Conservation (phyloP, 2,113 vertebrate genomes). For the Aegotheles bennettii region DNA sequence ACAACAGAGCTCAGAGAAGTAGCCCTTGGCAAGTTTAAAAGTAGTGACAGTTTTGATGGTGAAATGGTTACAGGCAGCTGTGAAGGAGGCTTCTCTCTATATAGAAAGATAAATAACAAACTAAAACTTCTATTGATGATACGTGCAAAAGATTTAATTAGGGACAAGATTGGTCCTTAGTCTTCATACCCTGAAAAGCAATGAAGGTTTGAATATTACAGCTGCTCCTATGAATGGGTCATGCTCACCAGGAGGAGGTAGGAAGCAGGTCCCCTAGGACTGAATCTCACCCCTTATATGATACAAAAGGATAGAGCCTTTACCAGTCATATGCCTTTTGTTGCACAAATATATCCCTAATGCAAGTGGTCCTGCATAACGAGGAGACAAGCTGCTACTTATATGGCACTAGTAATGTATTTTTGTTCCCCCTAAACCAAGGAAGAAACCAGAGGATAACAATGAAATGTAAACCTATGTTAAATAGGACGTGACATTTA, state of each 20-base stretch:
- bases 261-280: rapidly evolving
- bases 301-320: not conserved
- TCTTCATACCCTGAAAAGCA: not conserved
- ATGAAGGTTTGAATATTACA: not conserved
- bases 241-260: not conserved
- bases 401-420: not conserved
- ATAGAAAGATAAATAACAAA: not conserved
- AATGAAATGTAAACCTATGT: not conserved
- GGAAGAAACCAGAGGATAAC: not conserved
- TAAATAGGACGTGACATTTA: not conserved
- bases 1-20: slow-evolving; percentile 11
- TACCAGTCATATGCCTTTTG: not conserved
- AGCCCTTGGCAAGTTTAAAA: not conserved
- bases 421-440: not conserved
- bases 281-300: not conserved
- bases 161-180: not conserved
- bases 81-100: not conserved
- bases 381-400: not conserved
- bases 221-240: not conserved
- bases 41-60: not conserved
- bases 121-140: not conserved
- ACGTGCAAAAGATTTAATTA: not conserved
- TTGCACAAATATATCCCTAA: not conserved
- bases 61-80: not conserved
- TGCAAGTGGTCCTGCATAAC: not conserved